Conservation (phyloP, 2,797 vertebrate genomes). For the Adrianichthys oophorus region DNA sequence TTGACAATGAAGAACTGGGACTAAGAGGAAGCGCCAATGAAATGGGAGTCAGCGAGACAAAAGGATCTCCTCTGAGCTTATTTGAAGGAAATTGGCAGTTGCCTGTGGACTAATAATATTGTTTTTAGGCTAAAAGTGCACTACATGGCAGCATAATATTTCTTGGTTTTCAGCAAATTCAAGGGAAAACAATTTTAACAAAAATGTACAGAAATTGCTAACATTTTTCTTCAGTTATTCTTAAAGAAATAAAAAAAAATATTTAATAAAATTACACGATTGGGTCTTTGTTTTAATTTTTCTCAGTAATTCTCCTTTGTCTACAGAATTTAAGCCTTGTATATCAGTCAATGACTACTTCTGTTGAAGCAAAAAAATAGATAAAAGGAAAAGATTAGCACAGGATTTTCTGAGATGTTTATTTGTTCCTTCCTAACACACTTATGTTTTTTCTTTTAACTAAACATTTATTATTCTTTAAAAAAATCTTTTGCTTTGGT, state of each 20-base stretch:
- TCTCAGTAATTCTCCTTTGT: constrained; percentile 7
- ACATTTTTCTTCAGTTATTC: constrained; percentile 83
- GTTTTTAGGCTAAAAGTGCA: constrained; percentile 79
- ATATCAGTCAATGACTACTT: too few species aligned
- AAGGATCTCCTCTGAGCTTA: constrained; percentile 70
- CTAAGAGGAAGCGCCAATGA: constrained; percentile 72
- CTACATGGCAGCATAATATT: constrained; percentile 78
- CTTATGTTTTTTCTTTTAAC: neutral
- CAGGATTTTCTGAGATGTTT: neutral
- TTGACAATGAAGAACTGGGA: constrained; percentile 91
- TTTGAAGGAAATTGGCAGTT: constrained; percentile 75
- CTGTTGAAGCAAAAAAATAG: neutral
- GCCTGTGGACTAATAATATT: constrained; percentile 76
- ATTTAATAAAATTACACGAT: constrained; percentile 80
- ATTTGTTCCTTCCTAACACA: neutral
- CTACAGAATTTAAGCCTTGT: too few species aligned
- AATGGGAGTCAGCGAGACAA: constrained; percentile 76
- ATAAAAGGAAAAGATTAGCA: neutral
- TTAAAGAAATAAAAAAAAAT: constrained; percentile 88
- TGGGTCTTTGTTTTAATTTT: constrained; percentile 29
- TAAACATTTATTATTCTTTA: neutral
- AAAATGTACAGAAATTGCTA: constrained; percentile 86
- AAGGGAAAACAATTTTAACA: constrained; percentile 70
- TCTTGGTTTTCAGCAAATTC: constrained; percentile 78
- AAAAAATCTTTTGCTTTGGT: neutral